phyloP scores from a whole-genome alignment of 2,113 vertebrate genomes.

The Melanotaenia duboulayi region DNA sequence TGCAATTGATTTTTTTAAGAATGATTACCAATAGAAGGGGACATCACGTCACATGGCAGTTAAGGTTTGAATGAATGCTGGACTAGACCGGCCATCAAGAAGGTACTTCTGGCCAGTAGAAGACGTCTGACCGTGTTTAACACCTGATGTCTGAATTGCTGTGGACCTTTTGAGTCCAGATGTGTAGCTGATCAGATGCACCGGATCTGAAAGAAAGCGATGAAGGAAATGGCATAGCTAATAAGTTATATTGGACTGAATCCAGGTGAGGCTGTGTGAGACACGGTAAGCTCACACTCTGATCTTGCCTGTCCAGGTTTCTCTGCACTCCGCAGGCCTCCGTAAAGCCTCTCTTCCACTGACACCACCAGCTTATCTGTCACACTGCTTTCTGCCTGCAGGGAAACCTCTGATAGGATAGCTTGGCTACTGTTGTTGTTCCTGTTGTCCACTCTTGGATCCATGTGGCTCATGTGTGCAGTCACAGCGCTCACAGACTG shows the following conservation, averaged over 20 bases:
- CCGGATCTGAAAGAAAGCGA: conserved; percentile 8
- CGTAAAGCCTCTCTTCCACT: conserved; percentile 79
- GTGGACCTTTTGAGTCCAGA: conserved; percentile 1
- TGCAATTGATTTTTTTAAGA: conserved; percentile 11
- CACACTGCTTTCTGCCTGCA: conserved; percentile 53
- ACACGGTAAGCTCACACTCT: conserved; percentile 48
- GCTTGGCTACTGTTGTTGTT: conserved; percentile 81
- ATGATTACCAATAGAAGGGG: conserved; percentile 27
- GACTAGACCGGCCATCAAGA: conserved; percentile 25
- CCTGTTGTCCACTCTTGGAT: conserved; percentile 76
- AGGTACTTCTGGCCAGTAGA: conserved; percentile 3
- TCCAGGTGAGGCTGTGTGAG: conserved; percentile 70
- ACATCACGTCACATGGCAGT: conserved; percentile 58
- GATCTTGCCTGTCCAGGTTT: conserved; percentile 42
- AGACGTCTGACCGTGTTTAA: conserved; percentile 15
- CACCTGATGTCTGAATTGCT: conserved; percentile 22
- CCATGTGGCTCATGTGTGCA: conserved; percentile 43
- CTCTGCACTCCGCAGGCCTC: conserved; percentile 59
- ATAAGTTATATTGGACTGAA: conserved; percentile 65
- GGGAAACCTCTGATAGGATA: conserved; percentile 58
- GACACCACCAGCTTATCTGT: conserved; percentile 74
- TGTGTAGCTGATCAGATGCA: not conserved
- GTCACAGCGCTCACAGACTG: conserved; percentile 22
- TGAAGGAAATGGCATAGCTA: not conserved
- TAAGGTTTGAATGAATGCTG: conserved; percentile 48